A percentile compares a stretch with the other conserved stretches of the same genome.
Evolutionary conservation across 2,888 invertebrate species (phyloP).

Genomic region (Cryptocephalus moraei): DNA sequence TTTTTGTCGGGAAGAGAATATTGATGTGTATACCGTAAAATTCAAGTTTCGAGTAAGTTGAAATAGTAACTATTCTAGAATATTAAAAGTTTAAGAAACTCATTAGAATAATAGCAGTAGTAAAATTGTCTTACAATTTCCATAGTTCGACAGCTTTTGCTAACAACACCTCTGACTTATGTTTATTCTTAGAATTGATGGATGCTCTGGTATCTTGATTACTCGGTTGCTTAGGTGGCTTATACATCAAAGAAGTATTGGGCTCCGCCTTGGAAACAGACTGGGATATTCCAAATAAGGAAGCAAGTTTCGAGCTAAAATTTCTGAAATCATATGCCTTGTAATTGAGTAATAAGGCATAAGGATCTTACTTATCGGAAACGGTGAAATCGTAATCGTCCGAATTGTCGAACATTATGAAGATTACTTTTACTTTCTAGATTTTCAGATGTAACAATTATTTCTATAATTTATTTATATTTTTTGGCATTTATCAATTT

Average conservation of each 20-base stretch:
- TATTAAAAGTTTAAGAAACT: not conserved
- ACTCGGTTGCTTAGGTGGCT: constrained; percentile 28
- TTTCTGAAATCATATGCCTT: not conserved
- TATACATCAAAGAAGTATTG: constrained; percentile 22
- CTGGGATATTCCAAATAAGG: constrained; percentile 19
- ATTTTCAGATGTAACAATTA: no score
- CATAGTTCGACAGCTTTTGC: constrained; percentile 24
- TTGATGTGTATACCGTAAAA: no score
- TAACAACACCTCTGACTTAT: constrained; percentile 19
- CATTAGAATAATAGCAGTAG: not conserved
- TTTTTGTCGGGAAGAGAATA: no score
- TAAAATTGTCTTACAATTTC: constrained; percentile 21
- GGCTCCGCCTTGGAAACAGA: constrained; percentile 4
- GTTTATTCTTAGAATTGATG: constrained; percentile 8
- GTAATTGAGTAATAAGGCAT: not conserved
- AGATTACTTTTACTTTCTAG: not conserved
- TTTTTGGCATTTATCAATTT: no score
- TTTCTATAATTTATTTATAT: no score
- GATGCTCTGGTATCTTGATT: constrained; percentile 5
- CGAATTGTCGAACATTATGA: constrained; percentile 18
- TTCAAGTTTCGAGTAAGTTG: no score
- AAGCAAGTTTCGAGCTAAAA: constrained; percentile 26
- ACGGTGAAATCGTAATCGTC: constrained; percentile 28
- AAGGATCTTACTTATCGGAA: constrained; percentile 17
- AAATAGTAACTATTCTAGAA: no score